Conservation (phyloP, 2,888 invertebrate genomes). For the Oasisia sp. region DNA sequence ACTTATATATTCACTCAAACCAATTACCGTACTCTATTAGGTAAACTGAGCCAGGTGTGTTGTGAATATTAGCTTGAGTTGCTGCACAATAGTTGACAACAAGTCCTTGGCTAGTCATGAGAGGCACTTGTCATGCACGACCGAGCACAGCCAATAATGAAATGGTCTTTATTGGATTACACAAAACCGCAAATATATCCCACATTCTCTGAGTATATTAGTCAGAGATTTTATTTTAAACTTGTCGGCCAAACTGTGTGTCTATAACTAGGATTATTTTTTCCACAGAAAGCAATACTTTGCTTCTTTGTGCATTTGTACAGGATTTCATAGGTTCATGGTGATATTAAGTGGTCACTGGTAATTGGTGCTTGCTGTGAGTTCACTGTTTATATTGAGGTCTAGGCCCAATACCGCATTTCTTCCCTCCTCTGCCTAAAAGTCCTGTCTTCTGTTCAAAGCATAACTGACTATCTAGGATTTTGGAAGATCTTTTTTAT, state of each 20-base stretch:
- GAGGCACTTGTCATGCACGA: not conserved
- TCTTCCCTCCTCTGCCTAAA: too few species aligned
- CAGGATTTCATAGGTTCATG: not conserved
- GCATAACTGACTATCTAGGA: not conserved
- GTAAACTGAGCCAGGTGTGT: not conserved
- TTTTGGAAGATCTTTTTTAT: too few species aligned
- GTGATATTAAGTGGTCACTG: too few species aligned
- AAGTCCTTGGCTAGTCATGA: not conserved
- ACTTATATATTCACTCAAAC: not conserved
- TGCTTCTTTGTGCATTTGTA: not conserved
- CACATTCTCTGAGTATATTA: not conserved
- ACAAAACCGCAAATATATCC: not conserved
- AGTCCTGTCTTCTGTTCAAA: not conserved
- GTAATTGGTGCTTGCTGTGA: too few species aligned
- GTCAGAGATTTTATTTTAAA: not conserved
- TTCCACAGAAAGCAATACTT: not conserved
- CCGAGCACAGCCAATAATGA: not conserved
- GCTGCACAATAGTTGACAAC: not conserved
- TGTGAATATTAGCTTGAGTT: not conserved
- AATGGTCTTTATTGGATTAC: not conserved
- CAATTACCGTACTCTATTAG: not conserved
- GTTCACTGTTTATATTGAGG: too few species aligned
- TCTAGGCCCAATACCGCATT: too few species aligned
- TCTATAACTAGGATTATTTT: not conserved
- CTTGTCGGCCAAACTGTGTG: not conserved